Conservation (phyloP, 2,113 vertebrate genomes). For the Butorides virescens region DNA sequence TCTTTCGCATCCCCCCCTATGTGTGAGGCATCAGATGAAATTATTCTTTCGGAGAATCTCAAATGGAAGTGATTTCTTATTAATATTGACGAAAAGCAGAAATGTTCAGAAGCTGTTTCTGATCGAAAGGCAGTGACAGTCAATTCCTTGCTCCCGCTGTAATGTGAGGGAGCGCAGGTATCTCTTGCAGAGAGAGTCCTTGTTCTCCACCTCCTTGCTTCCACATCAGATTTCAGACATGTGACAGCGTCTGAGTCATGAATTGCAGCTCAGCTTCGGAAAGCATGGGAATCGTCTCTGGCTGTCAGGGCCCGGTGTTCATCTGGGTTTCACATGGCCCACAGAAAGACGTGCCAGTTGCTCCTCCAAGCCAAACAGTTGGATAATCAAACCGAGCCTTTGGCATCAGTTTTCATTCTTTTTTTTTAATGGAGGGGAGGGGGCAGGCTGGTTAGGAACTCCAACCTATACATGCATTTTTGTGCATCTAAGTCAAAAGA, state of each 20-base stretch:
- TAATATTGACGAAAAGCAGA: background rate
- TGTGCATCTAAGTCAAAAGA: background rate
- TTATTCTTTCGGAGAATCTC: background rate
- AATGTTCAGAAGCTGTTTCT: background rate
- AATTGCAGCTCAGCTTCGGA: background rate
- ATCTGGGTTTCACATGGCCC: background rate
- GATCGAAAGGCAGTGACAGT: background rate
- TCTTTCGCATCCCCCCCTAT: background rate
- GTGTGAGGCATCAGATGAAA: background rate
- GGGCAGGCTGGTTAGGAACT: background rate
- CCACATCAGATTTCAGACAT: background rate
- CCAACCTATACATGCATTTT: background rate
- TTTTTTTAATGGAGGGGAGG: background rate
- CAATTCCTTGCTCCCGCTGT: accelerated
- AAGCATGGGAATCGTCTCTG: background rate
- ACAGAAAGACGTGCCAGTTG: background rate
- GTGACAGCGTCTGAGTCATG: background rate
- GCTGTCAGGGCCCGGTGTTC: background rate
- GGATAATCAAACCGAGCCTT: background rate
- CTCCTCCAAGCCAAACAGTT: background rate
- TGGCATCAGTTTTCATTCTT: background rate
- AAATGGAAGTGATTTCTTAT: background rate
- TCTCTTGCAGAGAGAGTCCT: background rate
- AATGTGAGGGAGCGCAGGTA: accelerated
- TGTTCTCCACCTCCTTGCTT: background rate